phyloP scores from a whole-genome alignment of 2,113 vertebrate species.

The Hiodon tergisus region DNA sequence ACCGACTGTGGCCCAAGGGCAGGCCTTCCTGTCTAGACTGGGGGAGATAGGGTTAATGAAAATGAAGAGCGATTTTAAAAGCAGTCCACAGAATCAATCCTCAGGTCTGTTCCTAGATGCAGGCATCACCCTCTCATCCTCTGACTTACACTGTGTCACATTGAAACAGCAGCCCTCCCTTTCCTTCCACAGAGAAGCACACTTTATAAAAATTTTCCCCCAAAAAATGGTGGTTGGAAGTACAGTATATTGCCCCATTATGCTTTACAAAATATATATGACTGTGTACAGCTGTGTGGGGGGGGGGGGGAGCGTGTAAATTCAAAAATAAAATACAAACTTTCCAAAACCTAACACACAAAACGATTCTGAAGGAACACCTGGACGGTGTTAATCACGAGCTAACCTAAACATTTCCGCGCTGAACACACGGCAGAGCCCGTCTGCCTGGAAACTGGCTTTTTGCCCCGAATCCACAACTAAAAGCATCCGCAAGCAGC shows the following conservation, averaged over 20 bases:
- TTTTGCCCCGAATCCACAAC: conserved; percentile 26
- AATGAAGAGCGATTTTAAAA: conserved; percentile 51
- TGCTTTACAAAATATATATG: conserved; percentile 58
- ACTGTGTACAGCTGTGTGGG: conserved; percentile 52
- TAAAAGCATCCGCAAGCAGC: conserved; percentile 33
- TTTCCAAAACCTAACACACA: conserved; percentile 54
- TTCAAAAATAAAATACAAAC: conserved; percentile 57
- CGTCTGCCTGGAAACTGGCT: conserved; percentile 33
- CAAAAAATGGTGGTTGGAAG: conserved; percentile 72
- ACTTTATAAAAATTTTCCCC: conserved; percentile 57
- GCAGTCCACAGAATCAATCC: conserved; percentile 48
- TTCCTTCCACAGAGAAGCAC: conserved; percentile 30
- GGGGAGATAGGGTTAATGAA: conserved; percentile 65
- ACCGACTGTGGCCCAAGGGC: conserved; percentile 39
- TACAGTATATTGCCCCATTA: conserved; percentile 56
- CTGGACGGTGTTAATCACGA: conserved; percentile 91
- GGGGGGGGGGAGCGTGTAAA: too few relatives aligned
- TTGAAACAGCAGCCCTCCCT: conserved; percentile 24
- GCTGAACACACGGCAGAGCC: conserved; percentile 60
- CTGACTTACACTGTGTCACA: conserved; percentile 1
- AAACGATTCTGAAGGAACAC: conserved; percentile 74
- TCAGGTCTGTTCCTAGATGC: conserved; percentile 34
- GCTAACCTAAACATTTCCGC: conserved; percentile 76
- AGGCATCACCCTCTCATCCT: not conserved
- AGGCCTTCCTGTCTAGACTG: conserved; percentile 67